phyloP scores from a whole-genome alignment of 2,113 vertebrate genomes.

The Hippocampus zosterae region DNA sequence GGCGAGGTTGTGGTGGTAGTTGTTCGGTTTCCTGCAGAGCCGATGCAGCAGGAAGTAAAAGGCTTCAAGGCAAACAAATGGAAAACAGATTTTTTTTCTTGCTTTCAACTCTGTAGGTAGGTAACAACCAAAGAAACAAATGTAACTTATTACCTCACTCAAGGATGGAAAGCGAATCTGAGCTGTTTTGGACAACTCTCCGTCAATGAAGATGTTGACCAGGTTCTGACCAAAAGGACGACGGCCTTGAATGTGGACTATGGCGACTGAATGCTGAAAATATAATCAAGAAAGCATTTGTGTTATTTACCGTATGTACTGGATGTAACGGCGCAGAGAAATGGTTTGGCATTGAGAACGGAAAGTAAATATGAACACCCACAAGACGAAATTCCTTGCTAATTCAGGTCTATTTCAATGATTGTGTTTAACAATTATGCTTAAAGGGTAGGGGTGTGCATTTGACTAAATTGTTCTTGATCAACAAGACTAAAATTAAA shows the following conservation, averaged over 20 bases:
- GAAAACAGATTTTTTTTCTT: conserved; percentile 10
- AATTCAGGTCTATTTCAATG: neutral
- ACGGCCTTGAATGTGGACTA: conserved; percentile 84
- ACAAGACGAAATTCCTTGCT: neutral
- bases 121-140: neutral
- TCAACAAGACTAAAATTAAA: too few relatives aligned
- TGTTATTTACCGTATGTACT: neutral
- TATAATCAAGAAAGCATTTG: neutral
- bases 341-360: neutral
- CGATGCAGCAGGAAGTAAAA: conserved; percentile 95
- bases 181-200: conserved; percentile 74
- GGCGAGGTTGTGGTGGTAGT: conserved; percentile 77
- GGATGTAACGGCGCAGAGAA: neutral
- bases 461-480: neutral
- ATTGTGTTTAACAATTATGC: neutral
- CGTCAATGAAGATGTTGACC: conserved; percentile 85
- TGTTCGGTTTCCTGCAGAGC: conserved; percentile 91
- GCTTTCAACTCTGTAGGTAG: neutral
- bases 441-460: neutral
- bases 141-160: conserved; percentile 77
- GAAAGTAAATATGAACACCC: neutral
- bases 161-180: conserved; percentile 91
- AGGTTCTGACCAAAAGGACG: conserved; percentile 92
- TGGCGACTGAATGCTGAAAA: conserved; percentile 82
- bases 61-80: conserved; percentile 66